A percentile compares a stretch with the other conserved stretches of the same genome.
Evolutionary conservation across 2,888 invertebrate species (phyloP).

Genomic region (Drosophila mimica): DNA sequence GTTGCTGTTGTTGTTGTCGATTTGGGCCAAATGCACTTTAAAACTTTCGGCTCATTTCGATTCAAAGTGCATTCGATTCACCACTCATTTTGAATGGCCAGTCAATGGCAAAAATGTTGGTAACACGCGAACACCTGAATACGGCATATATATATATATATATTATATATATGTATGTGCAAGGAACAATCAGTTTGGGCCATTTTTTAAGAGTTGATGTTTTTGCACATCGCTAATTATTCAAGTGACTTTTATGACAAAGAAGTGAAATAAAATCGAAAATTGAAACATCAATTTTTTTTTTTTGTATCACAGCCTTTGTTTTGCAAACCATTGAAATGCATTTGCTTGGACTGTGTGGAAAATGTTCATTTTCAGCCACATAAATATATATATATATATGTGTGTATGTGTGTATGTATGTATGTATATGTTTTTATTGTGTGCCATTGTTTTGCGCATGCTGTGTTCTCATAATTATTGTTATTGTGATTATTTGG

Average conservation of each 20-base stretch:
- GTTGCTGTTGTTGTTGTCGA: conserved; percentile 9
- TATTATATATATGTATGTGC: conserved; percentile 17
- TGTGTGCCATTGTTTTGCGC: conserved; percentile 12
- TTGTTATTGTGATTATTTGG: conserved; percentile 63
- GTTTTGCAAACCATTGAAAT: conserved; percentile 22
- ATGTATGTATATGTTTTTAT: conserved; percentile 12
- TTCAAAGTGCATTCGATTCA: conserved; percentile 38
- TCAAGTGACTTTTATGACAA: background rate
- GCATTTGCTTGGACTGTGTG: background rate
- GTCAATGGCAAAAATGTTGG: conserved; percentile 16
- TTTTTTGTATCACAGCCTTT: background rate
- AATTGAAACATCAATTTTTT: background rate
- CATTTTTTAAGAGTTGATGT: background rate
- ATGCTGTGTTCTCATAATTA: conserved; percentile 5
- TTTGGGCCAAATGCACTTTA: conserved; percentile 21
- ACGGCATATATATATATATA: conserved; percentile 8
- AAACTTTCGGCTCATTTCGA: conserved; percentile 49
- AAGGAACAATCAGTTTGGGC: background rate
- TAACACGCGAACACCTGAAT: conserved; percentile 8
- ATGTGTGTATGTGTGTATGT: background rate
- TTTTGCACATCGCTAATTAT: background rate
- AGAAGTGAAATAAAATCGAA: background rate
- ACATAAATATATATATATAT: conserved; percentile 4
- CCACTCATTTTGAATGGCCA: conserved; percentile 14
- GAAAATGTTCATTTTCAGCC: background rate